Conservation (phyloP, 1,140 invertebrate species). For the Diorhabda carinulata region DNA sequence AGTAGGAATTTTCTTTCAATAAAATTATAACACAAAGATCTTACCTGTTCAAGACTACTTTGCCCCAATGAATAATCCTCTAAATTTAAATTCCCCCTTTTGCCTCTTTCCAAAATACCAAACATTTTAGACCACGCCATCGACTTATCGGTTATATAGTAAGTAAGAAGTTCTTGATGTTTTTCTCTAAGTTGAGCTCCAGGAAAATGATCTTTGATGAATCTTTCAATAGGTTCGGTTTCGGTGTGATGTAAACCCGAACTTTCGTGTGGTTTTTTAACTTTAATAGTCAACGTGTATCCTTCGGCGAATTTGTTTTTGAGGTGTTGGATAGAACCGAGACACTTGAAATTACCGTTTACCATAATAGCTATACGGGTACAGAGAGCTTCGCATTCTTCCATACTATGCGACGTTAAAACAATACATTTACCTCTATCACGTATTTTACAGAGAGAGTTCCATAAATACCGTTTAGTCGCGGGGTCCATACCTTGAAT, state of each 20-base stretch:
- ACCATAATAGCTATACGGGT: constrained; percentile 86
- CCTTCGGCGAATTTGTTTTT: constrained; percentile 63
- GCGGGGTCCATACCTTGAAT: constrained; percentile 72
- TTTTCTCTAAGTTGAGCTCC: constrained; percentile 57
- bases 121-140: constrained; percentile 69
- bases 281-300: constrained; percentile 45
- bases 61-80: constrained; percentile 82
- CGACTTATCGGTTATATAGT: constrained; percentile 57
- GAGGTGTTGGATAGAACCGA: constrained; percentile 65
- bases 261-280: constrained; percentile 29
- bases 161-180: constrained; percentile 68
- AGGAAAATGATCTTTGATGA: constrained; percentile 45
- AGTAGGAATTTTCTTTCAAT: not conserved
- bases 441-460: constrained; percentile 58
- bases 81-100: constrained; percentile 52
- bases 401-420: constrained; percentile 78
- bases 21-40: not conserved
- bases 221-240: constrained; percentile 42
- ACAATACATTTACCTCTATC: constrained; percentile 65
- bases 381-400: constrained; percentile 83
- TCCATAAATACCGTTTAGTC: constrained; percentile 74
- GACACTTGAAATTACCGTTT: constrained; percentile 68
- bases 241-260: constrained; percentile 15
- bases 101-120: constrained; percentile 63
- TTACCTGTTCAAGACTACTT: constrained; percentile 74